A percentile compares a stretch with the other conserved stretches of the same genome.
Evolutionary conservation across 2,113 vertebrate genomes (phyloP).

Genomic region (Rhinolophus ferrumequinum): DNA sequence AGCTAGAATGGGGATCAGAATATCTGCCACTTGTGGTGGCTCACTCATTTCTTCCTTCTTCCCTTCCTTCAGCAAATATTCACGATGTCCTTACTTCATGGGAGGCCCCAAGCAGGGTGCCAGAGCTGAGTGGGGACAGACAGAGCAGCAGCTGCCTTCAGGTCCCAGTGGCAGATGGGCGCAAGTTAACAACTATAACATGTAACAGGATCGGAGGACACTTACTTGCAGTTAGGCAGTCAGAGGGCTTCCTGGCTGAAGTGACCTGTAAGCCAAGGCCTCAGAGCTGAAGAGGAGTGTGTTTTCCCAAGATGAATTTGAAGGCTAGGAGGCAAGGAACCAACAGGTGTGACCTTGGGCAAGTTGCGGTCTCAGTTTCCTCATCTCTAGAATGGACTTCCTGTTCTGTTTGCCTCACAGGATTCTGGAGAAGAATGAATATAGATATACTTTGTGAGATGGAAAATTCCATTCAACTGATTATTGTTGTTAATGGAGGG

Average conservation of each 20-base stretch:
- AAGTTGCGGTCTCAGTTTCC: neutral
- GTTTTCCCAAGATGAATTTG: neutral
- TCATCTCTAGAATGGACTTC: neutral
- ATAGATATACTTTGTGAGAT: neutral
- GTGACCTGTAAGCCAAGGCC: neutral
- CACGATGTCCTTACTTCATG: neutral
- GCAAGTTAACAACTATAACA: neutral
- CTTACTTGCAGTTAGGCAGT: neutral
- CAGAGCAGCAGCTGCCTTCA: neutral
- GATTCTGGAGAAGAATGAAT: neutral
- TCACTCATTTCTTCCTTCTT: neutral
- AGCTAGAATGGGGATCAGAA: neutral
- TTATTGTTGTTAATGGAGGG: neutral
- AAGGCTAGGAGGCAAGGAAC: neutral
- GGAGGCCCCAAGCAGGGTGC: neutral
- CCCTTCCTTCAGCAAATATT: neutral
- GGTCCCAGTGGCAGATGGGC: accelerated
- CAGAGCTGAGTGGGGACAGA: neutral
- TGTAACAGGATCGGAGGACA: neutral
- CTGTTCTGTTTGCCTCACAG: neutral
- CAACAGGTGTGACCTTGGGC: neutral
- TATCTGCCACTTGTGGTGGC: neutral
- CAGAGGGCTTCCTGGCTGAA: neutral
- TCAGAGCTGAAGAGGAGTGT: neutral
- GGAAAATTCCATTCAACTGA: neutral